phyloP scores from a whole-genome alignment of 2,888 invertebrate species.

The Sarcophaga caerulescens region DNA sequence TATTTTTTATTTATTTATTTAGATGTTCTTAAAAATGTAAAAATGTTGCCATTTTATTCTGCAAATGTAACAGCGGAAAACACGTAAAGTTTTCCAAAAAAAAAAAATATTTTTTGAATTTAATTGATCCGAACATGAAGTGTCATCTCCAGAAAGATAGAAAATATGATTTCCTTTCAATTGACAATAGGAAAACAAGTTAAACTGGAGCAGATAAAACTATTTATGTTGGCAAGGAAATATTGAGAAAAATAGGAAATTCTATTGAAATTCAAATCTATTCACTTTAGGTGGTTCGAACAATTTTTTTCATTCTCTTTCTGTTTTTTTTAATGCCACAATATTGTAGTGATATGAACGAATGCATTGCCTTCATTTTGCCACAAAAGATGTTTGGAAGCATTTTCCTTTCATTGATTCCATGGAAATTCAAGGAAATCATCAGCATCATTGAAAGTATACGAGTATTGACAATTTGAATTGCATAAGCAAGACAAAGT shows the following conservation, averaged over 20 bases:
- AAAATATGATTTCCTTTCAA: constrained; percentile 79
- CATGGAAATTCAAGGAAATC: constrained; percentile 45
- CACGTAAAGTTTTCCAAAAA: no score
- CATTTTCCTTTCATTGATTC: constrained; percentile 39
- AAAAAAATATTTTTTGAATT: no score
- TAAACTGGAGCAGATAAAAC: constrained; percentile 43
- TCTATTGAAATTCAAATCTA: constrained; percentile 52
- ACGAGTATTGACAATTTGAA: constrained; percentile 46
- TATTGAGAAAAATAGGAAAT: constrained; percentile 59
- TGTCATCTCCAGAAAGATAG: constrained; percentile 71
- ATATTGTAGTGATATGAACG: neutral
- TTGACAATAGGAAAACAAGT: constrained; percentile 69
- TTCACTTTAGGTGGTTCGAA: neutral
- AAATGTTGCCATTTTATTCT: no score
- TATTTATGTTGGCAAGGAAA: constrained; percentile 24
- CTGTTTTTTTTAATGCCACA: neutral
- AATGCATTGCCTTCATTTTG: constrained; percentile 26
- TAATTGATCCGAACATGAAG: neutral
- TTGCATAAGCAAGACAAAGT: constrained; percentile 13
- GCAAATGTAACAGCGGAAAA: no score
- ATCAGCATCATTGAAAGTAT: constrained; percentile 16
- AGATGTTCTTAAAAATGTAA: no score
- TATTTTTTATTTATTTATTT: no score
- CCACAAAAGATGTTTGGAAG: constrained; percentile 52
- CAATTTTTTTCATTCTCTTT: constrained; percentile 42